A percentile compares a stretch with the other conserved stretches of the same genome.
These are phyloP conservation scores for Melopsittacus undulatus DNA, from an alignment of 2,797 vertebrate genomes.

Conservation along the genomic window DNA sequence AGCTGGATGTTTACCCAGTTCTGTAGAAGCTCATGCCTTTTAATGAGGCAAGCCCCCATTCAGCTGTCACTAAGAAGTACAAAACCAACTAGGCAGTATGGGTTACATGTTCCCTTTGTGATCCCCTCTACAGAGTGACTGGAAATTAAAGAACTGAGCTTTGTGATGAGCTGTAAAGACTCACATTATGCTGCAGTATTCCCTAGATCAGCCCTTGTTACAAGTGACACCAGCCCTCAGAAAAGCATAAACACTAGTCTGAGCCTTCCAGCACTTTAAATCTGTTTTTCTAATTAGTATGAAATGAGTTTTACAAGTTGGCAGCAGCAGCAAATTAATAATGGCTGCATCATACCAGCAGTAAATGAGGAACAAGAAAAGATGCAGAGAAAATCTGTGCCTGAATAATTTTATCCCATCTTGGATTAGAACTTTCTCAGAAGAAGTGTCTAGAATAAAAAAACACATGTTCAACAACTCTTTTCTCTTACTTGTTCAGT, in stretches of 20 bases:
- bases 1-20: neutral
- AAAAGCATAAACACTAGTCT: neutral
- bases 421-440: neutral
- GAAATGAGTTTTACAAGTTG: neutral
- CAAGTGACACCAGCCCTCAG: neutral
- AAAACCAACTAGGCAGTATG: neutral
- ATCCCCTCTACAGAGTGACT: neutral
- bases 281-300: constrained; percentile 48
- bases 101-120: neutral
- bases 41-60: neutral
- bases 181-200: neutral
- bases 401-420: neutral
- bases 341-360: neutral
- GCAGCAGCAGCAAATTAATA: neutral
- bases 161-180: neutral
- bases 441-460: neutral
- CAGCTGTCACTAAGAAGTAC: neutral
- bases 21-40: neutral
- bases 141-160: neutral
- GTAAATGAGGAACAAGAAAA: constrained; percentile 12
- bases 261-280: neutral
- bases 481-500: neutral
- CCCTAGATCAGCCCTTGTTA: neutral
- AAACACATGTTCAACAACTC: neutral
- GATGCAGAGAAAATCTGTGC: neutral